phyloP scores from a whole-genome alignment of 1,140 invertebrate species.

The Brachionus paranguensis region DNA sequence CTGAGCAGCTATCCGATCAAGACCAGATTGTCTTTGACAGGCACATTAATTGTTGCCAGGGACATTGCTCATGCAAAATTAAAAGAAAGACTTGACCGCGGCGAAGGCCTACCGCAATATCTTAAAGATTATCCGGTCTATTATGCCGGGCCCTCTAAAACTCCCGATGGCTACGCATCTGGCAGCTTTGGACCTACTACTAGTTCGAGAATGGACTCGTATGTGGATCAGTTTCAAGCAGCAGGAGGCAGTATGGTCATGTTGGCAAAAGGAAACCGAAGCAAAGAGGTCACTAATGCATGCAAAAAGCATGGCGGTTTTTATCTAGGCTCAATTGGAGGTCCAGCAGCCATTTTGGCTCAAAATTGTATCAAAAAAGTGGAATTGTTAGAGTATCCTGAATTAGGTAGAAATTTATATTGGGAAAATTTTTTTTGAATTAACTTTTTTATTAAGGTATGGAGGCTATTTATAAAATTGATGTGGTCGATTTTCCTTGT shows the following conservation, averaged over 20 bases:
- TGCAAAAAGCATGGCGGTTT: constrained; percentile 56
- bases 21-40: constrained; percentile 51
- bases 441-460: constrained; percentile 46
- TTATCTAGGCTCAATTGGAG: constrained; percentile 56
- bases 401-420: constrained; percentile 48
- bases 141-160: constrained; percentile 56
- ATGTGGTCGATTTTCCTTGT: constrained; percentile 56
- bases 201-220: constrained; percentile 56
- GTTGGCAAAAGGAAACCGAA: constrained; percentile 56
- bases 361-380: constrained; percentile 57
- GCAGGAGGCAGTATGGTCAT: constrained; percentile 55
- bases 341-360: constrained; percentile 56
- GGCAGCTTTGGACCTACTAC: constrained; percentile 57
- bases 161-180: constrained; percentile 54
- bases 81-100: constrained; percentile 51
- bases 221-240: constrained; percentile 55
- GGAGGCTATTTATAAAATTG: constrained; percentile 56
- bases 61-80: constrained; percentile 57
- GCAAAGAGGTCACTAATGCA: constrained; percentile 53
- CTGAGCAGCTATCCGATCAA: constrained; percentile 50
- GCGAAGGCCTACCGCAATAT: constrained; percentile 53
- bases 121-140: constrained; percentile 55
- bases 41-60: constrained; percentile 54
- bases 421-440: too few species aligned
- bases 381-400: constrained; percentile 54